A percentile compares a stretch with the other conserved stretches of the same genome.
phyloP scores from a whole-genome alignment of 2,888 invertebrate species.

The Zele albiditarsus region DNA sequence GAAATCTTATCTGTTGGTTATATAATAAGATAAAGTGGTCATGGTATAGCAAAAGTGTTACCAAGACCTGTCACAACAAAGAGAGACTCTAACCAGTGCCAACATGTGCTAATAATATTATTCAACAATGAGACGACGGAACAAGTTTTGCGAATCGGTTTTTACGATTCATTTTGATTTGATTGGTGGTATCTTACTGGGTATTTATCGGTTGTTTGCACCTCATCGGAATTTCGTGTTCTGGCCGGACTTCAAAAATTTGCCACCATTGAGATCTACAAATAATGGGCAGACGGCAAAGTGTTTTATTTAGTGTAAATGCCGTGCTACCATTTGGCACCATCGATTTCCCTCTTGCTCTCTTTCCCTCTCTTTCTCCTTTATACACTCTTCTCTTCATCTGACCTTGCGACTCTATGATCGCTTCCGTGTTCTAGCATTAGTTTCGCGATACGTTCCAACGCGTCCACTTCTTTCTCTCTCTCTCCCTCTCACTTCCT shows the following conservation, averaged over 20 bases:
- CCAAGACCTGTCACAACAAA: not conserved
- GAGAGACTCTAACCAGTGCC: not conserved
- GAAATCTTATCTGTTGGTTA: slow-evolving; percentile 29
- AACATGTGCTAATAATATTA: slow-evolving; percentile 17
- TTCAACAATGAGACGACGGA: not conserved
- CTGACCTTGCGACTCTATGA: not conserved
- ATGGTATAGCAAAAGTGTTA: not conserved
- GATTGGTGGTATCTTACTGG: not conserved
- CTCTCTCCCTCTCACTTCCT: not conserved
- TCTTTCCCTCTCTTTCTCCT: not conserved
- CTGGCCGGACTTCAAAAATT: not conserved
- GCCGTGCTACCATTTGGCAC: not conserved
- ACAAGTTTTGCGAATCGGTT: not conserved
- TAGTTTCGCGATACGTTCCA: not conserved
- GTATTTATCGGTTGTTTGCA: not conserved
- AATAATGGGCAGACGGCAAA: not conserved
- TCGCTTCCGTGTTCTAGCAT: not conserved
- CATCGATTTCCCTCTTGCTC: not conserved
- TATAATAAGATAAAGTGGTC: slow-evolving; percentile 25
- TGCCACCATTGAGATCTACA: not conserved
- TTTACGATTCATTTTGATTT: not conserved
- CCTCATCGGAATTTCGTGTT: not conserved
- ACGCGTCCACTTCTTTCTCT: not conserved
- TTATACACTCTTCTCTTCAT: not conserved
- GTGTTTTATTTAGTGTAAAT: not conserved